Percentiles rank a stretch among this genome's conserved stretches.
Evolutionary conservation across 2,113 vertebrate species (phyloP).

Genomic region (Merops nubicus): DNA sequence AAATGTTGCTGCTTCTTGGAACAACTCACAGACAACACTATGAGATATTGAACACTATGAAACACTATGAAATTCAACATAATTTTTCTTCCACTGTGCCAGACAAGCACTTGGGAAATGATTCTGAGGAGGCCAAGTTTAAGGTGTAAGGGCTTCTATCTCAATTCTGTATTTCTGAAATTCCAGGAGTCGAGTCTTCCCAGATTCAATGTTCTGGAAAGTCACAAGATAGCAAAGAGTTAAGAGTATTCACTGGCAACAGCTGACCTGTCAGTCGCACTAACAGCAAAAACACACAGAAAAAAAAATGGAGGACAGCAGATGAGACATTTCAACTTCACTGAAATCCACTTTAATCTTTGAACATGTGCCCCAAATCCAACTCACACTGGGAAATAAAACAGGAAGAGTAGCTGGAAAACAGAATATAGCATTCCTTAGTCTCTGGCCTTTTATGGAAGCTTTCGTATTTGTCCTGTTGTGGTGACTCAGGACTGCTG

Average conservation of each 20-base stretch:
- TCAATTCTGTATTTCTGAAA: not conserved
- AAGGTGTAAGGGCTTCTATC: not conserved
- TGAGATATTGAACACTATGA: not conserved
- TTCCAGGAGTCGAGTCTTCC: not conserved
- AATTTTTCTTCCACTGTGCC: not conserved
- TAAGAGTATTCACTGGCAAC: not conserved
- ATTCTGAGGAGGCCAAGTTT: not conserved
- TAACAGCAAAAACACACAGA: not conserved
- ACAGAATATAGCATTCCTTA: not conserved
- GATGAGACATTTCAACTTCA: not conserved
- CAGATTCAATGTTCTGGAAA: not conserved
- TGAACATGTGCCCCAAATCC: not conserved
- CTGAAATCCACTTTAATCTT: not conserved
- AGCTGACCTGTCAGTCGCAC: not conserved
- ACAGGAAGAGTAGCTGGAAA: conserved; percentile 13
- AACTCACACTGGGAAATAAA: not conserved
- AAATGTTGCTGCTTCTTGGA: not conserved
- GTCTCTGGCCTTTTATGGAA: conserved; percentile 9
- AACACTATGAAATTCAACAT: not conserved
- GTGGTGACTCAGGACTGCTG: conserved; percentile 26
- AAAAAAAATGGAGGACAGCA: not conserved
- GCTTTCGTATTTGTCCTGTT: conserved; percentile 2
- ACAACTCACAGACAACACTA: not conserved
- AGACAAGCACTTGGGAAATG: not conserved
- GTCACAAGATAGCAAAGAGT: not conserved